Evolutionary conservation across 2,797 vertebrate species (phyloP).

Genomic region (Sardinella longiceps): DNA sequence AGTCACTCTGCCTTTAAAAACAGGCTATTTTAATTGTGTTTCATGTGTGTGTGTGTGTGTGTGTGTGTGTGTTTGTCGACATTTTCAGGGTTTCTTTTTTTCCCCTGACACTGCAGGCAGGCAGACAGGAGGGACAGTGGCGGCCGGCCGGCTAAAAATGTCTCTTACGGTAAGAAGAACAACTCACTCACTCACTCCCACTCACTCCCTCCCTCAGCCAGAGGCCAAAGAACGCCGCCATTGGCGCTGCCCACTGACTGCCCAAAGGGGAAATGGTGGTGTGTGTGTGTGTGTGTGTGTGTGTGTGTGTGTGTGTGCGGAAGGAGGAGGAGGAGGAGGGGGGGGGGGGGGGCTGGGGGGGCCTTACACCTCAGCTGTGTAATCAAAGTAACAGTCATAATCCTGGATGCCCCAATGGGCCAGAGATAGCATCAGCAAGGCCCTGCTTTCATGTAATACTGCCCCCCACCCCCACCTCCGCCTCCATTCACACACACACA

Average conservation of each 20-base stretch:
- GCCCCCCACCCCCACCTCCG: not conserved
- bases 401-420: constrained; percentile 36
- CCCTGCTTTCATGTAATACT: constrained; percentile 25
- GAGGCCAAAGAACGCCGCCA: not conserved
- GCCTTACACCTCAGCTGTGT: constrained; percentile 44
- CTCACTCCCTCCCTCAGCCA: not conserved
- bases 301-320: not conserved
- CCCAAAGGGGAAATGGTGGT: not conserved
- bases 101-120: not conserved
- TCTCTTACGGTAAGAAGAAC: constrained; percentile 3
- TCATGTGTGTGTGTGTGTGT: not conserved
- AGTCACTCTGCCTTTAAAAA: no score
- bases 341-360: constrained; percentile 48
- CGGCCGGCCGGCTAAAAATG: constrained; percentile 22
- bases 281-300: not conserved
- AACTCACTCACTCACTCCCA: not conserved
- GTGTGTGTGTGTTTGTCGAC: not conserved
- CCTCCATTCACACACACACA: not conserved
- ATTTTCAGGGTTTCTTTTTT: not conserved
- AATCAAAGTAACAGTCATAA: constrained; percentile 59
- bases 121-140: not conserved
- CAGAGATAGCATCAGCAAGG: constrained; percentile 39
- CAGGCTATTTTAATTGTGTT: not conserved
- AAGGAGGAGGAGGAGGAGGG: no score
- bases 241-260: not conserved